These are phyloP conservation scores for Varroa destructor DNA, from an alignment of 1,140 invertebrate genomes.

Conservation along the genomic window DNA sequence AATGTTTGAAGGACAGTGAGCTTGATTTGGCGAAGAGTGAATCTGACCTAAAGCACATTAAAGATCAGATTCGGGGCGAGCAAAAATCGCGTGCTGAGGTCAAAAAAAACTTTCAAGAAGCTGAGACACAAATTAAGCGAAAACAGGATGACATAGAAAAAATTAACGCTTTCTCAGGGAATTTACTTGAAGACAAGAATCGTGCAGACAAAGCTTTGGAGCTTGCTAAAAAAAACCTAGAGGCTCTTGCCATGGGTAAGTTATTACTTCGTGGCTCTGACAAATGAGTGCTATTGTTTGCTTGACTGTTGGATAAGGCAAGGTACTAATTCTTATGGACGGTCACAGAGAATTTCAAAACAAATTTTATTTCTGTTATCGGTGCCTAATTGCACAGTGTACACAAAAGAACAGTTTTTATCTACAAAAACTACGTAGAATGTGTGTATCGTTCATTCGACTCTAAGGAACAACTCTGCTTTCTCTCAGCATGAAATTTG, in stretches of 20 bases:
- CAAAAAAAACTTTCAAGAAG: constrained; percentile 52
- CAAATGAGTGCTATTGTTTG: too few relatives aligned
- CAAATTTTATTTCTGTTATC: too few relatives aligned
- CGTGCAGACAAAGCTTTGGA: constrained; percentile 53
- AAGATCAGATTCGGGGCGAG: constrained; percentile 55
- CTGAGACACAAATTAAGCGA: constrained; percentile 34
- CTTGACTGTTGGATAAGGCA: too few relatives aligned
- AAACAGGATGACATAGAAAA: constrained; percentile 57
- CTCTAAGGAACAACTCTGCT: too few relatives aligned
- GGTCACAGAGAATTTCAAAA: too few relatives aligned
- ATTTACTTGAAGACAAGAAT: constrained; percentile 54
- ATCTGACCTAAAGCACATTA: constrained; percentile 53
- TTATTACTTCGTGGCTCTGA: too few relatives aligned
- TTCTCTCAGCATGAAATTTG: too few relatives aligned
- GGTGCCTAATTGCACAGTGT: too few relatives aligned
- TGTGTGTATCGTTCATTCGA: too few relatives aligned
- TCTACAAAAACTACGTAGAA: too few relatives aligned
- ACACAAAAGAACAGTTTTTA: too few relatives aligned
- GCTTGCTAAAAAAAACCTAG: constrained; percentile 60
- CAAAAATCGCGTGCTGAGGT: constrained; percentile 56
- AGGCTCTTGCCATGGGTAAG: constrained; percentile 63
- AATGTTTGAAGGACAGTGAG: constrained; percentile 51
- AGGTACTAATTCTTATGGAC: too few relatives aligned
- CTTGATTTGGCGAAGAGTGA: constrained; percentile 53
- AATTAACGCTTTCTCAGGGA: constrained; percentile 53